Percentiles rank a stretch among this genome's conserved stretches.
These are phyloP conservation scores for Cryptus armator DNA, from an alignment of 2,888 invertebrate genomes.

Conservation along the genomic window DNA sequence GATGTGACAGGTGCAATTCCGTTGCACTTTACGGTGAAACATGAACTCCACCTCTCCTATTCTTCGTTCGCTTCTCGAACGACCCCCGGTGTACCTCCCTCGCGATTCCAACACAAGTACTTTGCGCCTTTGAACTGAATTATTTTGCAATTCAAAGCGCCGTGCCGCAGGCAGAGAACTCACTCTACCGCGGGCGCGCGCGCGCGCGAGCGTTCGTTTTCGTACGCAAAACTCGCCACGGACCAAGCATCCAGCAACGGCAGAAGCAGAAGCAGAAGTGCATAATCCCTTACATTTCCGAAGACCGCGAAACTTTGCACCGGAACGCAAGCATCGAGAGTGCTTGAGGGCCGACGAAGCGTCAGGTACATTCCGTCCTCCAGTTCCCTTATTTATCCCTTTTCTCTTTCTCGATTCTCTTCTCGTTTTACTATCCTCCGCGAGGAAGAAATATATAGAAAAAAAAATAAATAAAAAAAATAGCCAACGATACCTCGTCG, in stretches of 20 bases:
- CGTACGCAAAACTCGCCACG: constrained; percentile 42
- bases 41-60: constrained; percentile 20
- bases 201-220: constrained; percentile 33
- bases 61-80: constrained; percentile 32
- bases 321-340: constrained; percentile 33
- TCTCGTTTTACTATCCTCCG: constrained; percentile 27
- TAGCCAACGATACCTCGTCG: constrained; percentile 18
- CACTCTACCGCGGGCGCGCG: constrained; percentile 20
- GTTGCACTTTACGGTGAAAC: background rate
- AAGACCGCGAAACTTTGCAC: constrained; percentile 67
- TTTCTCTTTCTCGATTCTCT: constrained; percentile 18
- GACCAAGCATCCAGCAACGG: constrained; percentile 22
- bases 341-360: constrained; percentile 57
- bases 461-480: background rate
- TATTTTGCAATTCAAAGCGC: constrained; percentile 72
- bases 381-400: constrained; percentile 25
- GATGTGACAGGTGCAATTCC: constrained; percentile 9
- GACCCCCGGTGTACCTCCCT: constrained; percentile 13
- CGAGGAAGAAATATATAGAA: constrained; percentile 13
- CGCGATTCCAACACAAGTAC: constrained; percentile 55
- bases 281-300: constrained; percentile 70
- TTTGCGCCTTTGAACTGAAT: constrained; percentile 69
- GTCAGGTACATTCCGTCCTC: constrained; percentile 47
- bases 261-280: constrained; percentile 43
- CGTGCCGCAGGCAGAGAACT: constrained; percentile 31